A percentile compares a stretch with the other conserved stretches of the same genome.
These are phyloP conservation scores for Cryptotis parvus DNA, from an alignment of 2,113 vertebrate species.

Conservation along the genomic window DNA sequence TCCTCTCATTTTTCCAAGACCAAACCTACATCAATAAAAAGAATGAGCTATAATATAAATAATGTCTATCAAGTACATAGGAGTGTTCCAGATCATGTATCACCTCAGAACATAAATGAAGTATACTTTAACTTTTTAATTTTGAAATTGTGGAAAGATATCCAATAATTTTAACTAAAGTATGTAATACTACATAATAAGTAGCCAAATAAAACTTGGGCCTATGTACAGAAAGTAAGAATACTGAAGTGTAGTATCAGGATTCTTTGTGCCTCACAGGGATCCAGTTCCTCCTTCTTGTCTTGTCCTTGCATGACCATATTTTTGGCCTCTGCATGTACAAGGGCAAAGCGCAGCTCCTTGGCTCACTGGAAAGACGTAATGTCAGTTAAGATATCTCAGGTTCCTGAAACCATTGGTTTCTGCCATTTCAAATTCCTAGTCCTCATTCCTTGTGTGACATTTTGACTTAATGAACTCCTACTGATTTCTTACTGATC, in stretches of 20 bases:
- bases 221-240: neutral
- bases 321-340: neutral
- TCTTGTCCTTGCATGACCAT: neutral
- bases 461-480: constrained; percentile 65
- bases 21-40: neutral
- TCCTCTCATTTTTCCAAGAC: neutral
- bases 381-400: constrained; percentile 14
- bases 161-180: neutral
- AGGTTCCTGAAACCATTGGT: neutral
- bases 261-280: neutral
- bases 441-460: constrained; percentile 50
- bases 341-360: neutral
- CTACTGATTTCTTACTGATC: constrained; percentile 67
- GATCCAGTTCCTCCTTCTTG: neutral
- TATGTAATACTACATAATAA: neutral
- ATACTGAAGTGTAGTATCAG: neutral
- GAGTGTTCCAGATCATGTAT: neutral
- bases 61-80: neutral
- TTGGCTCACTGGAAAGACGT: neutral
- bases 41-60: neutral
- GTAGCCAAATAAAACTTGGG: constrained; percentile 13
- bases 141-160: constrained; percentile 21
- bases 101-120: neutral
- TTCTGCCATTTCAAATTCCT: constrained; percentile 53
- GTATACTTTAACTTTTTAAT: constrained; percentile 1